Conservation (phyloP, 2,797 vertebrate genomes). For the Euphonia xanthogaster region DNA sequence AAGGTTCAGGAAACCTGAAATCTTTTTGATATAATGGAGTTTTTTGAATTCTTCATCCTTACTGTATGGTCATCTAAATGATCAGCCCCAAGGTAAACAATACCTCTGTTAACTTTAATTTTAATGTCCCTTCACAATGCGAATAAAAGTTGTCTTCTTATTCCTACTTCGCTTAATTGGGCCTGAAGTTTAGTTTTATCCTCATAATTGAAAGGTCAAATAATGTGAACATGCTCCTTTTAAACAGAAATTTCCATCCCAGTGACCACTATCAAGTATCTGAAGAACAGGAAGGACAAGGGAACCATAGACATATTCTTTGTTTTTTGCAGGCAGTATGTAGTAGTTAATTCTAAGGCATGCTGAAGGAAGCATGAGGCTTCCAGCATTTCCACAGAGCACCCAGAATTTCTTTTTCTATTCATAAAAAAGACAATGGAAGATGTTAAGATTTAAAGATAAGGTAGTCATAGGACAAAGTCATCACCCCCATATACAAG, state of each 20-base stretch:
- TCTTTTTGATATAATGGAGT: not conserved
- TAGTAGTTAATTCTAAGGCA: not conserved
- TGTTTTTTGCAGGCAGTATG: not conserved
- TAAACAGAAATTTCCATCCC: not conserved
- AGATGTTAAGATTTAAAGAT: not conserved
- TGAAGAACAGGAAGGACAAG: not conserved
- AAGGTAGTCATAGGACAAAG: not conserved
- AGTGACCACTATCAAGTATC: not conserved
- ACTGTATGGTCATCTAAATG: not conserved
- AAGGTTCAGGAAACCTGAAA: not conserved
- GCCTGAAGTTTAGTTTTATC: not conserved
- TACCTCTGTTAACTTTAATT: not conserved
- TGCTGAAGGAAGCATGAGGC: not conserved
- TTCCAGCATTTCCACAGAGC: not conserved
- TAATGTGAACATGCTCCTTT: not conserved
- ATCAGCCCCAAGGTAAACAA: not conserved
- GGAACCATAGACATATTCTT: not conserved
- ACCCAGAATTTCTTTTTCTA: not conserved
- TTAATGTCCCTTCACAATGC: not conserved
- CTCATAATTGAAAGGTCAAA: not conserved
- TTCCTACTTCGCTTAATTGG: not conserved
- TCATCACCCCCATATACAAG: not conserved
- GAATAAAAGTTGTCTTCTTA: not conserved
- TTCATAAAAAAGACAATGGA: not conserved
- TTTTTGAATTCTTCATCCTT: not conserved